A percentile compares a stretch with the other conserved stretches of the same genome.
phyloP scores from a whole-genome alignment of 1,140 invertebrate species.

The Conopomorpha cramerella region DNA sequence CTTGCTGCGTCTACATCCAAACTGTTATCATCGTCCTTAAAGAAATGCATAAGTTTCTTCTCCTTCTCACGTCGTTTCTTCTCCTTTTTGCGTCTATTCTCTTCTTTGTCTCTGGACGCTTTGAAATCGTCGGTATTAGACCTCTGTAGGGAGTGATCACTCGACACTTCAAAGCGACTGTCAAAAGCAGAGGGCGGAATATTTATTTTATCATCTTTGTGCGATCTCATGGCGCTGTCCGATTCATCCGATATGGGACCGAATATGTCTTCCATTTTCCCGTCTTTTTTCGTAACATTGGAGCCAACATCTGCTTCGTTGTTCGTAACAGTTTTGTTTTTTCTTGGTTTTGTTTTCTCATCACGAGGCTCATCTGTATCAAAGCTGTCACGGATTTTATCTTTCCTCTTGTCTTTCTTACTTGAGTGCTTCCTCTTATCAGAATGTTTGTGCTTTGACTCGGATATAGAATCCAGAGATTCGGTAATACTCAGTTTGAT shows the following conservation, averaged over 20 bases:
- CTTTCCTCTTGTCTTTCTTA: slow-evolving; percentile 74
- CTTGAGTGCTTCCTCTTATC: slow-evolving; percentile 67
- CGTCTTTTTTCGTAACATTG: slow-evolving; percentile 63
- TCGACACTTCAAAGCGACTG: no score
- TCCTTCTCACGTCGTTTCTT: slow-evolving; percentile 72
- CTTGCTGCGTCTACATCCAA: slow-evolving; percentile 79
- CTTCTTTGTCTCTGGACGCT: slow-evolving; percentile 57
- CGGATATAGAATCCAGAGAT: slow-evolving; percentile 12
- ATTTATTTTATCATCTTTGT: slow-evolving; percentile 15
- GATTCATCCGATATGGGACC: slow-evolving; percentile 81
- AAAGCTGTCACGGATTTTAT: slow-evolving; percentile 66
- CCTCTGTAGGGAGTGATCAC: background rate
- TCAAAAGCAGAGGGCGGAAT: no score
- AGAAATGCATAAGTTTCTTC: slow-evolving; percentile 45
- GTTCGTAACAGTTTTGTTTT: slow-evolving; percentile 56
- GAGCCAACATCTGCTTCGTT: slow-evolving; percentile 16
- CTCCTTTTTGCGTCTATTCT: slow-evolving; percentile 66
- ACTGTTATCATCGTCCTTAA: slow-evolving; percentile 73
- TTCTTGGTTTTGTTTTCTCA: slow-evolving; percentile 64
- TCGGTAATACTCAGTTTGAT: slow-evolving; percentile 31
- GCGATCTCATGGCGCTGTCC: slow-evolving; percentile 24
- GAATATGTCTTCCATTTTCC: slow-evolving; percentile 87
- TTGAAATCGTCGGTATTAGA: slow-evolving; percentile 31
- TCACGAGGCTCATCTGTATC: slow-evolving; percentile 56
- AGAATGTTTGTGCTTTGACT: slow-evolving; percentile 44